Percentiles rank a stretch among this genome's conserved stretches.
Conservation (phyloP, 2,888 invertebrate genomes). For the Micoletzkya japonica region DNA sequence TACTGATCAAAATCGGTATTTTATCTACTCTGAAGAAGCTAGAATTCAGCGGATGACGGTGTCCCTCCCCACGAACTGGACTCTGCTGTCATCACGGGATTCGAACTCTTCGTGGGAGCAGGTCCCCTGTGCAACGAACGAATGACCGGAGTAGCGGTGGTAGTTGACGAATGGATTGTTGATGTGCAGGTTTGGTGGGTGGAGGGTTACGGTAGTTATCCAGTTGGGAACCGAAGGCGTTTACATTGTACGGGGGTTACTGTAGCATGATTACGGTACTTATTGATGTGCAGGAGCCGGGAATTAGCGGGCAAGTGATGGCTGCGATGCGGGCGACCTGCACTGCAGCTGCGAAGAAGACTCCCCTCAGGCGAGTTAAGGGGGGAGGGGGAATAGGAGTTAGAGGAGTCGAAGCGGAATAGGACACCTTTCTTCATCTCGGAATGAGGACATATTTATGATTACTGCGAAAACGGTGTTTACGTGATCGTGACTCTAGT, state of each 20-base stretch:
- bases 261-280: too few species aligned
- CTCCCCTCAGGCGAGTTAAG: slow-evolving; percentile 66
- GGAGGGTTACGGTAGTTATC: background rate
- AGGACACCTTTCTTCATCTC: too few species aligned
- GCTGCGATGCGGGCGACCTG: slow-evolving; percentile 88
- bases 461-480: too few species aligned
- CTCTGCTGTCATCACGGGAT: slow-evolving; percentile 54
- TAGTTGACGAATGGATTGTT: slow-evolving; percentile 80
- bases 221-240: background rate
- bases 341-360: slow-evolving; percentile 80
- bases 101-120: slow-evolving; percentile 67
- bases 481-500: too few species aligned
- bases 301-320: slow-evolving; percentile 78
- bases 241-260: too few species aligned
- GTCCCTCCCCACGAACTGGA: slow-evolving; percentile 42
- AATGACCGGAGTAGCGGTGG: slow-evolving; percentile 89
- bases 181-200: slow-evolving; percentile 34
- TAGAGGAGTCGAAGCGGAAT: background rate
- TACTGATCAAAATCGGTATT: background rate
- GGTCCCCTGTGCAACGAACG: slow-evolving; percentile 97
- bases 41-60: too few species aligned
- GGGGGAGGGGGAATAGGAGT: background rate
- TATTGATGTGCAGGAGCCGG: slow-evolving; percentile 37
- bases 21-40: too few species aligned
- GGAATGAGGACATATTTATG: too few species aligned